Evolutionary conservation across 2,888 invertebrate genomes (phyloP), one percentile per base, ranked within the genome.

Genomic region (Catocala fraxini): DNA sequence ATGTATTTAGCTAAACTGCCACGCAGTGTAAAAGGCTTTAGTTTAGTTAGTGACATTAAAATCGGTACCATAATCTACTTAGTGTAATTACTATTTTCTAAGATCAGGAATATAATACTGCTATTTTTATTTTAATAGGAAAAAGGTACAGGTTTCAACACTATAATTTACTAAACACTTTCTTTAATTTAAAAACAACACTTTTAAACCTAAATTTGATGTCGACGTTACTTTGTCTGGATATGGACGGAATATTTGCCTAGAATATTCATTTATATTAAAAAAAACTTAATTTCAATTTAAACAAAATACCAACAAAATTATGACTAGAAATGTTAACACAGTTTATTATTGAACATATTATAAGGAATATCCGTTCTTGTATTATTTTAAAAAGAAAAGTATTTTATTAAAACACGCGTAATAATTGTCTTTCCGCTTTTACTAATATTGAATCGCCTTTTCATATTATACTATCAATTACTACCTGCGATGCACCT

Each of bases 261-360:
- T 35, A n/a, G 54, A 49, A 56, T 47, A 56, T 51, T 46, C 0
- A 59, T 70, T 59, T 0, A 49, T 54, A 13, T 48, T 62, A 53
- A 58, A 52, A 63, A 64, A 63, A 66, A 51, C 35, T 35, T 59
- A 15, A 63, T 63, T 51, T 45, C 6, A 46, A 52, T 63, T 59
- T 34, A 45, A 64, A 63, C 49, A 66, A 60, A 59, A 48, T 60
- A 54, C 13, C 49, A 71, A 75, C 56, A 58, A 61, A 56, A 67
- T 52, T 59, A 61, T 71, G 75, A 79, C 81, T 77, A 80, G 75
- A 76, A 53, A 68, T 54, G 15, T 60, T 70, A 69, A 70, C 73
- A 80, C 71, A 63, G 73, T 51, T 45, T 10, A 25, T 25, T 13
- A 48, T 59, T 60, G 34, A 52, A 73, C 41, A 59, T 51, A 63